Base-by-base conservation (phyloP, 1,140 invertebrate genomes). In the Sycobia sp. region DNA sequence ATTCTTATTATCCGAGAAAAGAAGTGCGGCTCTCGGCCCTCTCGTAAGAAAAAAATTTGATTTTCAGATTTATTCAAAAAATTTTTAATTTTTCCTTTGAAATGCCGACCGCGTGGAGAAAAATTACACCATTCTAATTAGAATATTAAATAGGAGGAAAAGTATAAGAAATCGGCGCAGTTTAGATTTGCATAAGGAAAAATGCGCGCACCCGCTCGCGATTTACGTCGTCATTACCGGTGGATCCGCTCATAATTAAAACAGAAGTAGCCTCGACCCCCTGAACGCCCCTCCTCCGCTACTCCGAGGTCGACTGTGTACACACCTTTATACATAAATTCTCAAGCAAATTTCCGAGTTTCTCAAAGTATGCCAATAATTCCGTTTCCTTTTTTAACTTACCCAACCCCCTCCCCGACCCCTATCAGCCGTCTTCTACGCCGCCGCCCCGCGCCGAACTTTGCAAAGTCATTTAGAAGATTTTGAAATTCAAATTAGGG, bases 401-500 rank as follows among this genome's bases (percentile, higher is more conserved):
- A n/a, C n/a, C n/a, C n/a, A n/a, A n/a, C 13, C 25, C 9, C n/a
- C 18, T 39, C 13, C 34, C 32, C 18, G n/a, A 4, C 11, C 32
- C 11, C 32, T 34, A 5, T 50, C n/a, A n/a, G 23, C 8, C 11
- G 20, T 23, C 20, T 34, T 41, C 22, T 32, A 8, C 11, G n/a
- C n/a, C n/a, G n/a, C 16, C 11, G 16, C 18, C 18, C 16, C 53
- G 22, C 9, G 41, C 36, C 20, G 14, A 62, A 56, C 43, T 56
- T 62, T 7, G 43, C 43, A 49, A 56, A 62, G 46, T 62, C 60
- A 62, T 62, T 62, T 56, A 18, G 43, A 22, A 56, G 44, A 62
- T 62, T 62, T 56, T 56, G 50, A 62, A 62, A 62, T 62, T 56
- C 54, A 62, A 62, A 62, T 62, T 62, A 49, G 22, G 32, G 41